phyloP scores from a whole-genome alignment of 2,888 invertebrate genomes.

The Drosophila lutescens region DNA sequence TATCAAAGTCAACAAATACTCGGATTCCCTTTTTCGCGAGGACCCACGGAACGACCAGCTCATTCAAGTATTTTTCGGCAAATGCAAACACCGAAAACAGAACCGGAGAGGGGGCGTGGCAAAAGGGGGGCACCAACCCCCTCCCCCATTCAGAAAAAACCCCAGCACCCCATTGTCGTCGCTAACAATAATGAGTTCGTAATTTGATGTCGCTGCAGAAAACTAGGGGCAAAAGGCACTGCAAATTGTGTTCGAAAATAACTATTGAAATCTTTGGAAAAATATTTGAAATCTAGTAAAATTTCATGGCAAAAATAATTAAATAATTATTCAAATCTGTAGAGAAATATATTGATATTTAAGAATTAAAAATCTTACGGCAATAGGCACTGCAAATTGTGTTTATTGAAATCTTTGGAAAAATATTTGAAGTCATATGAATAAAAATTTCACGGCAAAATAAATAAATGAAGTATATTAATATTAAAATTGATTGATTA shows the following conservation, averaged over 20 bases:
- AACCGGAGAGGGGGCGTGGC: not conserved
- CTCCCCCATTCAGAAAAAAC: not conserved
- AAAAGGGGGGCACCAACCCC: not conserved
- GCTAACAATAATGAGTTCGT: conserved; percentile 82
- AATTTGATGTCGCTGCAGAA: conserved; percentile 80
- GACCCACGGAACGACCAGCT: conserved; percentile 16
- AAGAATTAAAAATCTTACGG: too few relatives aligned
- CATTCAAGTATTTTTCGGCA: conserved; percentile 54
- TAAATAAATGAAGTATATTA: too few relatives aligned
- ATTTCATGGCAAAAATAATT: too few relatives aligned
- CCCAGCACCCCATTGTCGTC: conserved; percentile 51
- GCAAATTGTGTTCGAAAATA: not conserved
- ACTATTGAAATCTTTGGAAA: not conserved
- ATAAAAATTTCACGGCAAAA: too few relatives aligned
- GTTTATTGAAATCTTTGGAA: too few relatives aligned
- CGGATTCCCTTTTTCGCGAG: conserved; percentile 19
- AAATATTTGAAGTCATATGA: too few relatives aligned
- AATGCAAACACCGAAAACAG: conserved; percentile 56
- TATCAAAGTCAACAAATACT: conserved; percentile 67
- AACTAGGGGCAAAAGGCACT: conserved; percentile 45
- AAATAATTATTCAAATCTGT: too few relatives aligned
- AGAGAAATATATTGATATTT: too few relatives aligned
- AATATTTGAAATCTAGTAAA: too few relatives aligned
- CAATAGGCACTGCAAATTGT: too few relatives aligned
- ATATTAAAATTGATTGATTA: too few relatives aligned